These are phyloP conservation scores for Phrynocephalus vlangalii DNA, from an alignment of 2,797 vertebrate species.

Conservation along the genomic window DNA sequence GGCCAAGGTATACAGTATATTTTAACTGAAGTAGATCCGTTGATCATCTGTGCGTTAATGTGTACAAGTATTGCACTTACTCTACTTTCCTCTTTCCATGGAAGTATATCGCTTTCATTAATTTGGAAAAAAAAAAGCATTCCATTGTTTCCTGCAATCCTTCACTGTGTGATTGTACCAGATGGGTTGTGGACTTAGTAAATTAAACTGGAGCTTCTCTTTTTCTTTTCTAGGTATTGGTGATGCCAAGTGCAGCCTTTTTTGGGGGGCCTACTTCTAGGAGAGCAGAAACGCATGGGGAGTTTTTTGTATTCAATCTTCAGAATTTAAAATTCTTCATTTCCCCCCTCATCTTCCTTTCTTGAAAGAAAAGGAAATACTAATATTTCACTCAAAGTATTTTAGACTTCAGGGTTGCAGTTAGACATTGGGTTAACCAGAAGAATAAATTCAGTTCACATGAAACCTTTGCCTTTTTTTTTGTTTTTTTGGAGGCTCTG, in stretches of 20 bases:
- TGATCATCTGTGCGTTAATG: background rate
- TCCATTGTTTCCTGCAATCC: background rate
- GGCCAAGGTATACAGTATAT: too few relatives aligned
- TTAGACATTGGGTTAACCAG: slow-evolving; percentile 46
- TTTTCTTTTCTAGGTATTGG: slow-evolving; percentile 54
- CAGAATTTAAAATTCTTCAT: slow-evolving; percentile 36
- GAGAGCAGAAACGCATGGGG: slow-evolving; percentile 43
- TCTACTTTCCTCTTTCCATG: rapidly evolving
- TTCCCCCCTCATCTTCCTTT: slow-evolving; percentile 10
- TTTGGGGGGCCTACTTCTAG: slow-evolving; percentile 56
- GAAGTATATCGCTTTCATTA: background rate
- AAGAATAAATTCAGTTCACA: slow-evolving; percentile 27
- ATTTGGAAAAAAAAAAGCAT: background rate
- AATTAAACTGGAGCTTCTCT: slow-evolving; percentile 55
- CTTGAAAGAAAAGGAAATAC: slow-evolving; percentile 8
- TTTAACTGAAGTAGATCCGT: too few relatives aligned
- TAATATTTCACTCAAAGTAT: background rate
- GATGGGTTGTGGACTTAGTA: slow-evolving; percentile 7
- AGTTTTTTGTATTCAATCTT: slow-evolving; percentile 18
- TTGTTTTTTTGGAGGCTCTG: slow-evolving; percentile 32
- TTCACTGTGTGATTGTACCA: background rate
- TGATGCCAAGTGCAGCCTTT: slow-evolving; percentile 55
- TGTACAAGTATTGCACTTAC: background rate
- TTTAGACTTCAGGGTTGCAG: slow-evolving; percentile 33
- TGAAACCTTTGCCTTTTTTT: background rate